These are phyloP conservation scores for Trematomus bernacchii DNA, from an alignment of 2,797 vertebrate genomes.

Conservation along the genomic window DNA sequence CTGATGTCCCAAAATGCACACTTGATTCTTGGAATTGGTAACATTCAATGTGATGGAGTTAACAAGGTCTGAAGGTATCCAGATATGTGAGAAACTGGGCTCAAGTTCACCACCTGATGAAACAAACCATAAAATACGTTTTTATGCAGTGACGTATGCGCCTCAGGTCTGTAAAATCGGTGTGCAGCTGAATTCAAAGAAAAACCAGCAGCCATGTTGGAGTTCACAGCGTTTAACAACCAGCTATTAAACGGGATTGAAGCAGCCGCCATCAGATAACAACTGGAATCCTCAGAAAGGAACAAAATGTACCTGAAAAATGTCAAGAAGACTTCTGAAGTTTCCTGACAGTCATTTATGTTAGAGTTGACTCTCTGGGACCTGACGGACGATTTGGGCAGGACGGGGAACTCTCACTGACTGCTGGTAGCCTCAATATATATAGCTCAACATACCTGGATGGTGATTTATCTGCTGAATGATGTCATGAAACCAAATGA, in stretches of 20 bases:
- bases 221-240: conserved; percentile 12
- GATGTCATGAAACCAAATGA: too few relatives aligned
- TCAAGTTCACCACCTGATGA: conserved; percentile 5
- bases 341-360: neutral
- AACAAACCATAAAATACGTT: conserved; percentile 1
- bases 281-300: conserved; percentile 10
- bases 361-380: neutral
- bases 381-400: conserved; percentile 1
- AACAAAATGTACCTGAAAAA: conserved; percentile 20
- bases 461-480: conserved; percentile 11
- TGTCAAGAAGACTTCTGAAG: neutral
- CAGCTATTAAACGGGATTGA: conserved; percentile 33
- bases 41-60: too few relatives aligned
- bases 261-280: conserved; percentile 4
- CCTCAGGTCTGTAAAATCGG: neutral
- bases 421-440: neutral
- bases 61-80: neutral
- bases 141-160: neutral
- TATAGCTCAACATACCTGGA: conserved; percentile 7
- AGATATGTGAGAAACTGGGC: neutral
- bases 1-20: too few relatives aligned
- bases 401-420: neutral
- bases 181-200: conserved; percentile 11
- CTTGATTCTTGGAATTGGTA: too few relatives aligned
- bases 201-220: neutral